A percentile compares a stretch with the other conserved stretches of the same genome.
Evolutionary conservation across 2,888 invertebrate genomes (phyloP).

Genomic region (Lutraria lutraria): DNA sequence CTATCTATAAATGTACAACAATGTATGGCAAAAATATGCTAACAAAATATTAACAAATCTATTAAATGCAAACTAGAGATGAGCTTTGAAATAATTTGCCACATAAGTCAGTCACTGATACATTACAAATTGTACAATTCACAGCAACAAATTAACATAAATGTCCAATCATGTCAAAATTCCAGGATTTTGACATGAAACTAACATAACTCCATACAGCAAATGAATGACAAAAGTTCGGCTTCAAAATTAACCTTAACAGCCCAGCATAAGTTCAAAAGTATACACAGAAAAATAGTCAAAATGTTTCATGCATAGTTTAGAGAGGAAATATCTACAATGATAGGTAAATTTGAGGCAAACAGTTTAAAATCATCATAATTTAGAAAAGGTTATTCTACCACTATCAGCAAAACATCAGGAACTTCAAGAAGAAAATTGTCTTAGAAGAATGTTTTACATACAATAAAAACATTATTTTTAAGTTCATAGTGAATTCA

Average conservation of each 20-base stretch:
- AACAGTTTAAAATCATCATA: too few species aligned
- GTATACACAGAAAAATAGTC: too few species aligned
- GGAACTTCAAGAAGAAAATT: neutral
- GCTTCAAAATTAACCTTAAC: too few species aligned
- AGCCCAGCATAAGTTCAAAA: too few species aligned
- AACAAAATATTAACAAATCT: conserved; percentile 2
- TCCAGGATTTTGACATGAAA: too few species aligned
- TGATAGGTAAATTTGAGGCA: too few species aligned
- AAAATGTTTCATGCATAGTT: too few species aligned
- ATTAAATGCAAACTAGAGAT: conserved; percentile 13
- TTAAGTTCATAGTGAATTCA: neutral
- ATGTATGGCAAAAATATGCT: neutral
- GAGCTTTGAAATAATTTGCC: neutral
- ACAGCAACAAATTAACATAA: too few species aligned
- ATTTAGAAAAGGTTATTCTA: neutral
- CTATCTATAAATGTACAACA: conserved; percentile 1
- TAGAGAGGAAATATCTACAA: too few species aligned
- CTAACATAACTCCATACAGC: too few species aligned
- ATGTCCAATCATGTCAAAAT: too few species aligned
- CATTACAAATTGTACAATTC: conserved; percentile 2
- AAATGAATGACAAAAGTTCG: too few species aligned
- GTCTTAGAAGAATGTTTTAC: neutral
- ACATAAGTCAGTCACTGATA: neutral
- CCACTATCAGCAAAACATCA: neutral
- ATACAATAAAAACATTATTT: neutral